Evolutionary conservation across 2,797 vertebrate genomes (phyloP), one percentile per base, ranked within the genome.

Genomic region (Bradypodion ventrale): DNA sequence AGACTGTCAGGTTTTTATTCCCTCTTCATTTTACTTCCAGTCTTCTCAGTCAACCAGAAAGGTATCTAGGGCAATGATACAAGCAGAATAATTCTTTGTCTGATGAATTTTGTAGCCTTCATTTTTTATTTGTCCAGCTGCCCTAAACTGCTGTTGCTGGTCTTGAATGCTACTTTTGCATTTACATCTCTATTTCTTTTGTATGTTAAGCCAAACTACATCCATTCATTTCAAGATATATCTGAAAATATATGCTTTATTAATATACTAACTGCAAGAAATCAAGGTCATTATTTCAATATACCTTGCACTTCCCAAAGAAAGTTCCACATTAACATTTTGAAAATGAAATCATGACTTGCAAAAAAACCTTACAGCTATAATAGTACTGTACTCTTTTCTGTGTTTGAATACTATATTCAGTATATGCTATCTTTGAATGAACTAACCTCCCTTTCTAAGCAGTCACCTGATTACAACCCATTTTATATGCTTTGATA

Each of bases 1-100:
- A 93, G 90, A 92, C 73, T 91, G 83, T 90, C 75, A 88, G 78
- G 77, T 89, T 94, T 89, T n/a, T n/a, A n/a, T n/a, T n/a, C n/a
- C n/a, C n/a, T n/a, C n/a, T 87, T 93, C 79, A 66, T 93, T 92
- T 94, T 91, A 80, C 87, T 89, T 44, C 86, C 87, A 87, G 78
- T 90, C 93, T 87, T 85, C 88, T 90, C 85, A 86, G 52, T 90
- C 76, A 92, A 87, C 5, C 85, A 92, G 83, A 93, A 65, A 87
- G 65, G 89, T 84, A 93, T 83, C 89, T 10, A 88, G 69, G 0
- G 4, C 88, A 56, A 86, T 86, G 46, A 91, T 93, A 84, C 89
- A 92, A 91, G 75, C 25, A 83, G 42, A 0, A 74, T 63, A 87
- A 88, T 87, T 87, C 92, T 90, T 89, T 84, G 75, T 89, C 44